These are phyloP conservation scores for Mesorhabditis spiculigera DNA, from an alignment of 2,888 invertebrate species.

Conservation along the genomic window DNA sequence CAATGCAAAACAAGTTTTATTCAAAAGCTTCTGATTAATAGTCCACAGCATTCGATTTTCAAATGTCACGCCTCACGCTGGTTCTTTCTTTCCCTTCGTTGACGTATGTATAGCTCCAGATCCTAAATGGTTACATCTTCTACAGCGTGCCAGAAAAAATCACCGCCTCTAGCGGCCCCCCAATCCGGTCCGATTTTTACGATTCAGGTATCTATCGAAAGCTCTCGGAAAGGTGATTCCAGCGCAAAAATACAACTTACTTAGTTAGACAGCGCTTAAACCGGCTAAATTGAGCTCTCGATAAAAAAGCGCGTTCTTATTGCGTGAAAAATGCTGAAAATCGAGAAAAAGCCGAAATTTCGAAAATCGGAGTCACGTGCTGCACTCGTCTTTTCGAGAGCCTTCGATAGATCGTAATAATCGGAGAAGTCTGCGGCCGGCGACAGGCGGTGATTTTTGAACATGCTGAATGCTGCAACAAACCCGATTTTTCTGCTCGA, in stretches of 20 bases:
- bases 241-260: too few relatives aligned
- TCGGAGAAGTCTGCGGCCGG: background rate
- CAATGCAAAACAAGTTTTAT: too few relatives aligned
- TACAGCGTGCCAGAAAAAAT: conserved; percentile 1
- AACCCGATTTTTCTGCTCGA: conserved; percentile 1
- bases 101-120: conserved; percentile 32
- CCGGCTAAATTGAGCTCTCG: background rate
- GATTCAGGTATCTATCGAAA: too few relatives aligned
- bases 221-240: too few relatives aligned
- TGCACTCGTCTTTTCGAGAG: background rate
- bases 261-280: too few relatives aligned
- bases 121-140: conserved; percentile 17
- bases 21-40: too few relatives aligned
- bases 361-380: conserved; percentile 4
- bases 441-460: too few relatives aligned
- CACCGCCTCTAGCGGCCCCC: too few relatives aligned
- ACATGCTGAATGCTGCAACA: too few relatives aligned
- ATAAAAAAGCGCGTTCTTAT: background rate
- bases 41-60: background rate
- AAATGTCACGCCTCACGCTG: background rate
- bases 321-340: background rate
- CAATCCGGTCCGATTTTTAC: too few relatives aligned
- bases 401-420: background rate
- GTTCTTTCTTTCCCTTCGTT: conserved; percentile 32
- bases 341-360: background rate